These are phyloP conservation scores for Heterohyrax brucei DNA, from an alignment of 2,797 vertebrate genomes.

Conservation along the genomic window DNA sequence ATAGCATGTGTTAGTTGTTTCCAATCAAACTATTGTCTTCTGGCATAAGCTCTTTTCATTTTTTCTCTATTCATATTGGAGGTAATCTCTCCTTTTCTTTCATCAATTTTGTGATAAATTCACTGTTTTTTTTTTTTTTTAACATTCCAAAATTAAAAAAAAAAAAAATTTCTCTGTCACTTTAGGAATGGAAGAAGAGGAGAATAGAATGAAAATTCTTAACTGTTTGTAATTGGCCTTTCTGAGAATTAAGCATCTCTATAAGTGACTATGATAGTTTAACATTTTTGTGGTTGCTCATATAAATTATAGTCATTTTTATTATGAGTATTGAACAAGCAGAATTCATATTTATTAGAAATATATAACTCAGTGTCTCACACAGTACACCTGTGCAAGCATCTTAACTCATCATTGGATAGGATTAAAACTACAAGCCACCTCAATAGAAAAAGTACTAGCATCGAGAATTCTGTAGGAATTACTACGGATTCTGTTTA, in stretches of 20 bases:
- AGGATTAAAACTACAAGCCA: background rate
- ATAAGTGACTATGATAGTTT: background rate
- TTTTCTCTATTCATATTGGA: background rate
- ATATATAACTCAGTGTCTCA: conserved; percentile 24
- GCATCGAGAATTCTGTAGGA: background rate
- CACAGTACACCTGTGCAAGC: background rate
- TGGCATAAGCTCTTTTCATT: background rate
- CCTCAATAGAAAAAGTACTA: background rate
- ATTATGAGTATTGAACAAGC: background rate
- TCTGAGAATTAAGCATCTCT: background rate
- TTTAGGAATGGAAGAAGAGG: background rate
- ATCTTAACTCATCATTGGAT: background rate
- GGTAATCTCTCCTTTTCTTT: background rate
- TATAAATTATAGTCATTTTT: conserved; percentile 48
- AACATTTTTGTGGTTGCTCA: background rate
- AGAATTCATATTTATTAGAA: conserved; percentile 45
- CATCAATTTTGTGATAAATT: background rate
- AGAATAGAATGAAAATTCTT: background rate
- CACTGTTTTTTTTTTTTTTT: conserved; percentile 1
- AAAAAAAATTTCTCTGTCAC: background rate
- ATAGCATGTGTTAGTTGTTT: background rate
- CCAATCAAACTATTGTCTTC: background rate
- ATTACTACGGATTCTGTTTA: background rate
- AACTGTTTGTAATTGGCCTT: background rate
- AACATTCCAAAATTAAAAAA: background rate